These are phyloP conservation scores for Neodiprion fabricii DNA, from an alignment of 1,140 invertebrate species.

Conservation along the genomic window DNA sequence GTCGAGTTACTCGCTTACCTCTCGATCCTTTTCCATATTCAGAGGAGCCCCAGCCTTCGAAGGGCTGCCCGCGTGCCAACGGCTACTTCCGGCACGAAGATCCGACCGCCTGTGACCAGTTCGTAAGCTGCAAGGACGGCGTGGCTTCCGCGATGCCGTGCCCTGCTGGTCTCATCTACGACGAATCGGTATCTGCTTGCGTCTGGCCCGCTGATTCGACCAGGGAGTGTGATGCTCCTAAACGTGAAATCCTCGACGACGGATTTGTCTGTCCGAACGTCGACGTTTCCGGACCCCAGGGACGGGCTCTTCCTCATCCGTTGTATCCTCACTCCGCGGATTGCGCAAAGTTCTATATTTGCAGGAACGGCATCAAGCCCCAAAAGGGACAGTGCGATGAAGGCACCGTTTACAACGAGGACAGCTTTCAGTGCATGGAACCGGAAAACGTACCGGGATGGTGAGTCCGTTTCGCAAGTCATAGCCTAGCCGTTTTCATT, in stretches of 20 bases:
- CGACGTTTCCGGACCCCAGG: conserved; percentile 72
- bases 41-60: conserved; percentile 76
- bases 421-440: conserved; percentile 80
- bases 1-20: too few species aligned
- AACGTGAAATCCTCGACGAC: conserved; percentile 74
- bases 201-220: conserved; percentile 73
- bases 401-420: conserved; percentile 83
- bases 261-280: conserved; percentile 80
- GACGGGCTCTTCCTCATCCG: conserved; percentile 76
- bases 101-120: conserved; percentile 79
- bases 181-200: conserved; percentile 76
- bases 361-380: conserved; percentile 77
- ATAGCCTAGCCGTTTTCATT: neutral
- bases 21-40: conserved; percentile 34
- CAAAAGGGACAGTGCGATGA: conserved; percentile 78
- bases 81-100: conserved; percentile 83
- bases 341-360: conserved; percentile 87
- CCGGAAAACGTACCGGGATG: conserved; percentile 83
- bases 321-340: conserved; percentile 83
- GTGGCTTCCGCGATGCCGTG: conserved; percentile 75
- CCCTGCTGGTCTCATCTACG: conserved; percentile 82
- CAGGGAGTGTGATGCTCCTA: conserved; percentile 68
- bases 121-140: conserved; percentile 83
- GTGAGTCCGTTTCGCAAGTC: conserved; percentile 60
- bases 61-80: conserved; percentile 79